Evolutionary conservation across 2,888 invertebrate species (phyloP).

Genomic region (Chrysolina americana): DNA sequence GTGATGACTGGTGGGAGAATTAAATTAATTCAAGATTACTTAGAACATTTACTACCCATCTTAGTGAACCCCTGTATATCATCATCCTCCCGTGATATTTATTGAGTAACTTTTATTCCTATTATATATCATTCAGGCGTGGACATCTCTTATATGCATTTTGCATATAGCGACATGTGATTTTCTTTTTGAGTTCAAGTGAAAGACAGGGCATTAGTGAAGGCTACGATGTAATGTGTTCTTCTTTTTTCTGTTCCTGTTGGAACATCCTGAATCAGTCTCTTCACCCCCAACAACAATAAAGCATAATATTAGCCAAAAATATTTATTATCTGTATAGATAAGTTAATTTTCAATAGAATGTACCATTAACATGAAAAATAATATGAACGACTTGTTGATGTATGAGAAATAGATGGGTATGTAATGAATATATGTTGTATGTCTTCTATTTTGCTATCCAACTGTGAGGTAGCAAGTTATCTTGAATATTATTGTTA

Average conservation of each 20-base stretch:
- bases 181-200: neutral
- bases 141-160: conserved; percentile 12
- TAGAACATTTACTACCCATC: conserved; percentile 42
- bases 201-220: conserved; percentile 6
- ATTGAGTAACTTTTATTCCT: conserved; percentile 27
- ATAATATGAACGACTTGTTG: conserved; percentile 7
- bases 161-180: conserved; percentile 10
- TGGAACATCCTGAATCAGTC: conserved; percentile 1
- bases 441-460: conserved; percentile 20
- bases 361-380: conserved; percentile 4
- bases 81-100: conserved; percentile 39
- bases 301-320: conserved; percentile 13
- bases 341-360: neutral
- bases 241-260: neutral
- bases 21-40: conserved; percentile 44
- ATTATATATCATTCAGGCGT: conserved; percentile 20
- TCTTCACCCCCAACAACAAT: neutral
- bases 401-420: conserved; percentile 11
- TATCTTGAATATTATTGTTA: conserved; percentile 23
- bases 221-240: neutral
- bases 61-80: conserved; percentile 41
- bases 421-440: conserved; percentile 19
- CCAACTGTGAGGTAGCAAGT: conserved; percentile 1
- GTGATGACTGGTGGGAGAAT: conserved; percentile 68
- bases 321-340: conserved; percentile 9